phyloP scores from a whole-genome alignment of 2,888 invertebrate species.

The Chalcosyrphus nemorum region DNA sequence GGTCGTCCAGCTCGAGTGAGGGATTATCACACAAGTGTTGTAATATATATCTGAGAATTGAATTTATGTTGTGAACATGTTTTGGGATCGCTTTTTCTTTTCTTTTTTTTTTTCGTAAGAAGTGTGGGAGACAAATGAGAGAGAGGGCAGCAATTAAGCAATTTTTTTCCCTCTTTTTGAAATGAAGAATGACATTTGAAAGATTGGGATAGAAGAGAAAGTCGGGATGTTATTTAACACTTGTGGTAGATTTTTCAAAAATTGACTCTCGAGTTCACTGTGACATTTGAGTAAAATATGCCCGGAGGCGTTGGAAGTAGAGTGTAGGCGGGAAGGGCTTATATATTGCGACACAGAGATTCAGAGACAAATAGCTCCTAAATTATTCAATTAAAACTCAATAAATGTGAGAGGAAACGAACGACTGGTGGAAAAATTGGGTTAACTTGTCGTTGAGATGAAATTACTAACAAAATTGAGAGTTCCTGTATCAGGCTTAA shows the following conservation, averaged over 20 bases:
- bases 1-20: background rate
- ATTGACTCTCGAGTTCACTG: conserved; percentile 11
- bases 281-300: conserved; percentile 36
- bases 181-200: conserved; percentile 58
- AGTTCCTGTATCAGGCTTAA: too few species aligned
- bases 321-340: background rate
- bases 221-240: conserved; percentile 26
- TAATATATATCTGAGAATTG: conserved; percentile 49
- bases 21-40: conserved; percentile 62
- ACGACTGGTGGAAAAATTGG: too few species aligned
- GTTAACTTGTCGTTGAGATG: too few species aligned
- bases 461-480: too few species aligned
- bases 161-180: conserved; percentile 41
- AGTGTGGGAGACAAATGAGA: conserved; percentile 53
- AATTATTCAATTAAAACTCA: too few species aligned
- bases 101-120: conserved; percentile 46
- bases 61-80: conserved; percentile 61
- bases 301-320: background rate
- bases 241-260: conserved; percentile 50
- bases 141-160: conserved; percentile 52
- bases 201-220: conserved; percentile 34
- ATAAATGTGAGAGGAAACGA: too few species aligned
- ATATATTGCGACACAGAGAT: too few species aligned
- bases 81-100: conserved; percentile 2
- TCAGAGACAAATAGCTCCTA: too few species aligned